Evolutionary conservation across 2,888 invertebrate species (phyloP).

Genomic region (Pheosia tremula): DNA sequence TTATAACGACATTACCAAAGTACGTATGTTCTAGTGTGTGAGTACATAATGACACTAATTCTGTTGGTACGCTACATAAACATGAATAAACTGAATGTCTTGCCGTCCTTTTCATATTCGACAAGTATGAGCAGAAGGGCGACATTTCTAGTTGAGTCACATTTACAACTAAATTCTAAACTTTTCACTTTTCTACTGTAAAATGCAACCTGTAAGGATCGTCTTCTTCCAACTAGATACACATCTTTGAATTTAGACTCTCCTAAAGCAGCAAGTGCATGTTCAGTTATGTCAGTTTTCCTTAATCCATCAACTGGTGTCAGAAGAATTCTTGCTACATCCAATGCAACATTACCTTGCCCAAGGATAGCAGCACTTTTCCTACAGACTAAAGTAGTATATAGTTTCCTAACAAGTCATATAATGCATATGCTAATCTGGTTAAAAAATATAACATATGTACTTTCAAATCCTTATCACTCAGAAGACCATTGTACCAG

Average conservation of each 20-base stretch:
- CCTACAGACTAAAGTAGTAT: conserved; percentile 30
- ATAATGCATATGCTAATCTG: not conserved
- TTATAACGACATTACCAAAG: conserved; percentile 43
- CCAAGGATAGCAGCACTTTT: conserved; percentile 93
- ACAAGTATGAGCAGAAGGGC: too few species aligned
- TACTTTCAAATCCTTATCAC: conserved; percentile 87
- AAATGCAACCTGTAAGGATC: conserved; percentile 98
- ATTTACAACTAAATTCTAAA: too few species aligned
- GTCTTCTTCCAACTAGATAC: conserved; percentile 94
- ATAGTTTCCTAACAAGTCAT: not conserved
- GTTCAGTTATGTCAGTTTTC: conserved; percentile 95
- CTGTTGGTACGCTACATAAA: too few species aligned
- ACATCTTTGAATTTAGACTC: conserved; percentile 92
- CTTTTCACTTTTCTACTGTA: too few species aligned
- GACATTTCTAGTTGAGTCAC: too few species aligned
- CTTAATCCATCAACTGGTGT: conserved; percentile 91
- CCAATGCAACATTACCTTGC: conserved; percentile 99
- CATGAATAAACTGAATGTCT: too few species aligned
- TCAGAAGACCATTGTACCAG: conserved; percentile 98
- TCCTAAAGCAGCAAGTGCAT: conserved; percentile 90
- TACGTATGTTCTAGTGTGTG: conserved; percentile 40
- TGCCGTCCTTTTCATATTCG: too few species aligned
- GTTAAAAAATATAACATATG: conserved; percentile 13
- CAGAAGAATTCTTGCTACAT: conserved; percentile 97
- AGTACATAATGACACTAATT: not conserved